A percentile compares a stretch with the other conserved stretches of the same genome.
phyloP scores from a whole-genome alignment of 2,797 vertebrate genomes.

The Sebastolobus alascanus region DNA sequence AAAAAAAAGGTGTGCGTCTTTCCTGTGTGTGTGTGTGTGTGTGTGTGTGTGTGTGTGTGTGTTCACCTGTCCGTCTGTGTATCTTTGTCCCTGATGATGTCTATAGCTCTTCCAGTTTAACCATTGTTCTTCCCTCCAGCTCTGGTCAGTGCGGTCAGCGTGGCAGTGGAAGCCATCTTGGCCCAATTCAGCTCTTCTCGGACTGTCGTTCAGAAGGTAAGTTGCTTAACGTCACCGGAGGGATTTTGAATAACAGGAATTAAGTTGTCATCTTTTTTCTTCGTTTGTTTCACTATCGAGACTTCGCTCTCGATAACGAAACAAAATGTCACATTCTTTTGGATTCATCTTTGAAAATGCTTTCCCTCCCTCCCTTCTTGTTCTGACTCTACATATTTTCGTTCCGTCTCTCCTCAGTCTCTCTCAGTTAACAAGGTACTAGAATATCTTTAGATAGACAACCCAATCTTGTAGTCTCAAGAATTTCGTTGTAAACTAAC shows the following conservation, averaged over 20 bases:
- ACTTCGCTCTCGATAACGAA: background rate
- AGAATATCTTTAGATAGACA: conserved; percentile 61
- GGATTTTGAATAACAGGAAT: background rate
- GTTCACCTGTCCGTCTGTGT: conserved; percentile 10
- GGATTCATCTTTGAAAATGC: conserved; percentile 43
- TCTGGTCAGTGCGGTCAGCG: conserved; percentile 87
- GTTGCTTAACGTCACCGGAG: conserved; percentile 38
- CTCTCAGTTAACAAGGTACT: conserved; percentile 72
- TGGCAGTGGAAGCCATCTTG: conserved; percentile 93
- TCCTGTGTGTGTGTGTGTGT: background rate
- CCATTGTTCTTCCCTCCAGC: conserved; percentile 77
- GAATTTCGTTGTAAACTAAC: conserved; percentile 50
- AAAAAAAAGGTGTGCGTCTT: conserved; percentile 82
- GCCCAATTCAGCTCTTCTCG: conserved; percentile 93
- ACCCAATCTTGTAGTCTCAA: conserved; percentile 44
- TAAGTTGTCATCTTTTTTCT: background rate
- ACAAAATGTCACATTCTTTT: conserved; percentile 13
- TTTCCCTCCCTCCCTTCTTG: conserved; percentile 55
- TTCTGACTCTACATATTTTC: conserved; percentile 59
- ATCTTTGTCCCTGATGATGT: background rate
- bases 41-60: conserved; percentile 1
- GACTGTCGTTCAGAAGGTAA: conserved; percentile 96
- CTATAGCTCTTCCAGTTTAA: background rate
- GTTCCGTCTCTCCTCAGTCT: conserved; percentile 61
- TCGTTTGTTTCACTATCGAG: background rate